These are phyloP conservation scores for Heterohyrax brucei DNA, from an alignment of 2,797 vertebrate genomes.

Conservation along the genomic window DNA sequence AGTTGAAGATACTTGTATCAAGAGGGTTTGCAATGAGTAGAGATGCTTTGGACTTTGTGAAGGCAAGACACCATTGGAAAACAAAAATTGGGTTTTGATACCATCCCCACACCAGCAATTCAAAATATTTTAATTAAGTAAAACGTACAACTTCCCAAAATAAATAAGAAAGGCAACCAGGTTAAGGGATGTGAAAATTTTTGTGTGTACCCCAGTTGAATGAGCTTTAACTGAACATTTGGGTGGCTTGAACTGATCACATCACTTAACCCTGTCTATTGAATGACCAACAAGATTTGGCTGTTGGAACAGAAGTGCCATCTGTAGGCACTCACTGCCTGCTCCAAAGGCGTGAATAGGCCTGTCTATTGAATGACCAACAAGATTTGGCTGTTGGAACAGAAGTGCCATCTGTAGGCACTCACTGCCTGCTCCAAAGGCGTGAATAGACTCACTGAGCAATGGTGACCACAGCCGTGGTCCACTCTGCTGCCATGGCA, in stretches of 20 bases:
- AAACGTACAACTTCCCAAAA: background rate
- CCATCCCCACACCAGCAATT: background rate
- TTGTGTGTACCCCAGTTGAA: background rate
- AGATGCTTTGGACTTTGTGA: slow-evolving; percentile 12
- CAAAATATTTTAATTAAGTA: slow-evolving; percentile 23
- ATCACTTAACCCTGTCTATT: slow-evolving; percentile 71
- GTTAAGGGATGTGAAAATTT: background rate
- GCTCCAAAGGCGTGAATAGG: slow-evolving; percentile 80
- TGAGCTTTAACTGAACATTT: background rate
- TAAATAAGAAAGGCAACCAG: slow-evolving; percentile 1
- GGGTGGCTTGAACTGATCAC: background rate
- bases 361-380: slow-evolving; percentile 85
- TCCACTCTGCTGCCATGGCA: background rate
- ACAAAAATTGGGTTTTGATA: background rate
- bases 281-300: slow-evolving; percentile 84
- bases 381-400: slow-evolving; percentile 81
- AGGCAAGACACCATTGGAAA: background rate
- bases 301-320: slow-evolving; percentile 78
- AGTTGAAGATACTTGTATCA: background rate
- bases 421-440: slow-evolving; percentile 83
- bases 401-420: slow-evolving; percentile 76
- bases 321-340: slow-evolving; percentile 83
- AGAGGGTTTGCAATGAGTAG: background rate
- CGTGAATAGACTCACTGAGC: slow-evolving; percentile 79
- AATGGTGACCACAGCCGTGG: slow-evolving; percentile 82